Conservation (phyloP, 1,140 invertebrate genomes). For the Thaumatotibia leucotreta region DNA sequence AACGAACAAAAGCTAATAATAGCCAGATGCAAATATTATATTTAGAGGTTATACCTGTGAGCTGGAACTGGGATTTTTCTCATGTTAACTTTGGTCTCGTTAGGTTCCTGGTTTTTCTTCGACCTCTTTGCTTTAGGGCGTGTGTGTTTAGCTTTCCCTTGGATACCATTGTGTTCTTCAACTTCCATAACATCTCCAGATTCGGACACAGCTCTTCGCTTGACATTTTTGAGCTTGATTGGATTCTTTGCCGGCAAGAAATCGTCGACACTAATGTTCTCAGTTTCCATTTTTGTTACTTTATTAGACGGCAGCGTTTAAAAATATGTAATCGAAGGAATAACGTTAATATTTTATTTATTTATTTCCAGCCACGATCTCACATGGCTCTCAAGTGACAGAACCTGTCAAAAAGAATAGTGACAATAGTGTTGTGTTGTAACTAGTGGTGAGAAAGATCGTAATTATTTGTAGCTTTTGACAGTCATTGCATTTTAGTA, state of each 20-base stretch:
- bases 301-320: neutral
- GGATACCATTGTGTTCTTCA: constrained; percentile 80
- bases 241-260: constrained; percentile 76
- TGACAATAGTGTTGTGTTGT: no score
- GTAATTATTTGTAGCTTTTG: neutral
- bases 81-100: constrained; percentile 77
- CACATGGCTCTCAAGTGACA: constrained; percentile 5
- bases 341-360: neutral
- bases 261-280: constrained; percentile 77
- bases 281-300: constrained; percentile 49
- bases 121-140: constrained; percentile 73
- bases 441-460: neutral
- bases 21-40: neutral
- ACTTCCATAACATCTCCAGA: constrained; percentile 79
- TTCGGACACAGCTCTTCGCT: constrained; percentile 71
- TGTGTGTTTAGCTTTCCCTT: constrained; percentile 75
- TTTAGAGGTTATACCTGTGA: constrained; percentile 72
- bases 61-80: constrained; percentile 81
- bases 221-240: constrained; percentile 70
- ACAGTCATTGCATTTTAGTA: neutral
- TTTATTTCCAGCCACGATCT: neutral
- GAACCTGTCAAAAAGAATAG: neutral
- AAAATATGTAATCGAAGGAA: neutral
- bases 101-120: constrained; percentile 75
- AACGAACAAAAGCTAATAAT: neutral